Base-by-base conservation (phyloP, 2,888 invertebrate species). In the Eumacrocentrus americanus region DNA sequence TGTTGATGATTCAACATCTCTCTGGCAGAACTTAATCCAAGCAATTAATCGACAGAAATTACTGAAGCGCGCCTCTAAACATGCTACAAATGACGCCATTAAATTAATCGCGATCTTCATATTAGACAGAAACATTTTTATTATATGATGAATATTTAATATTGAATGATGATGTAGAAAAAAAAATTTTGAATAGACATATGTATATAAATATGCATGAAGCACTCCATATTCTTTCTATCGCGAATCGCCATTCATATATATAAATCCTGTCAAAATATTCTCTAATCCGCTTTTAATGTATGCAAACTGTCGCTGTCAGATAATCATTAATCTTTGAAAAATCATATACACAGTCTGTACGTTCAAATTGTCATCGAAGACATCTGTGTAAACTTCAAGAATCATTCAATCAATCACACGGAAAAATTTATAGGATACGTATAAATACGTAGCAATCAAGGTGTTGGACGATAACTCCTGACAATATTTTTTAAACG, bases 181-280 rank as follows among this genome's bases (percentile, higher is more conserved):
- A 29, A 29, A 9, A 6, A 9, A 9, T 9, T 9, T 29, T 6
- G 9, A 29, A 29, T 47, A 23, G n/a, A 37, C 34, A 22, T n/a
- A 20, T 3, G n/a, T n/a, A 51, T 34, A 35, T 51, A 34, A 51
- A 37, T 37, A 51, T 51, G 37, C 22, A 51, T 51, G 51, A 51
- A 29, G 9, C 29, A 29, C 9, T 9, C 37, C n/a, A 35, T 34
- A 22, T 22, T 46, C 18, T 46, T 51, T 51, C 37, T 51, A 51
- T 51, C 5, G 37, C 11, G 22, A 51, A 51, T 34, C 48, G 16
- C 34, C 14, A 25, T 9, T 16, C 16, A 16, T 18, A 35, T 37
- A 16, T 35, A 25, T 25, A 46, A 34, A 0, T 35, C 6, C 35
- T 51, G 51, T 51, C 51, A 51, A 51, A 51, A 51, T 51, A 51